Conservation (phyloP, 2,797 vertebrate species). For the Calcarius lapponicus region DNA sequence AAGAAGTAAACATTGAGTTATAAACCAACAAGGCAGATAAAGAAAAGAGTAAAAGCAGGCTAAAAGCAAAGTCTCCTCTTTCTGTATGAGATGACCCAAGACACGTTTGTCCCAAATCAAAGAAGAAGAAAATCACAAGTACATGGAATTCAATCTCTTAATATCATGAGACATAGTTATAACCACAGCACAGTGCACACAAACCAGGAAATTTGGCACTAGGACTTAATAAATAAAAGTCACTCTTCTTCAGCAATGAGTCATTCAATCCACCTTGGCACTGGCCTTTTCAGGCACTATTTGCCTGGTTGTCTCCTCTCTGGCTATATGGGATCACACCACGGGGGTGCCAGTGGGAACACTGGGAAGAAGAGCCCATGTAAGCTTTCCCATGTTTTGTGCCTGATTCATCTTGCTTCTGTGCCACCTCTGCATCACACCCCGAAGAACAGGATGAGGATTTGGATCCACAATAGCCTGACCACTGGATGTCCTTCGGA, state of each 20-base stretch:
- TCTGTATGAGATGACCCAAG: background rate
- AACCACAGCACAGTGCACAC: background rate
- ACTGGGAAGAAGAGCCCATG: background rate
- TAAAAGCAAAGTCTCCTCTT: background rate
- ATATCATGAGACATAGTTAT: background rate
- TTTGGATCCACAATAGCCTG: background rate
- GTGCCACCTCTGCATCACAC: background rate
- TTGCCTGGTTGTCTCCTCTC: background rate
- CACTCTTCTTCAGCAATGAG: background rate
- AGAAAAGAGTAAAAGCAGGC: background rate
- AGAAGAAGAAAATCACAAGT: background rate
- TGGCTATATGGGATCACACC: accelerated
- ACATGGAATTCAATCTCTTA: background rate
- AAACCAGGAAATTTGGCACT: background rate
- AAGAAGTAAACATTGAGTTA: background rate
- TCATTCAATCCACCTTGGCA: background rate
- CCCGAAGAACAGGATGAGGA: background rate
- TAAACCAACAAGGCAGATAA: background rate
- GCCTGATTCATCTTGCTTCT: background rate
- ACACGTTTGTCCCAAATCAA: background rate
- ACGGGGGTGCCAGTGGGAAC: background rate
- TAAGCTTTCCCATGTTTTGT: background rate
- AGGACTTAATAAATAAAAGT: background rate
- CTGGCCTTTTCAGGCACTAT: background rate
- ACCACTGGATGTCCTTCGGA: too few species aligned